Conservation (phyloP, 1,140 invertebrate species). For the Tetragnatha versicolor region DNA sequence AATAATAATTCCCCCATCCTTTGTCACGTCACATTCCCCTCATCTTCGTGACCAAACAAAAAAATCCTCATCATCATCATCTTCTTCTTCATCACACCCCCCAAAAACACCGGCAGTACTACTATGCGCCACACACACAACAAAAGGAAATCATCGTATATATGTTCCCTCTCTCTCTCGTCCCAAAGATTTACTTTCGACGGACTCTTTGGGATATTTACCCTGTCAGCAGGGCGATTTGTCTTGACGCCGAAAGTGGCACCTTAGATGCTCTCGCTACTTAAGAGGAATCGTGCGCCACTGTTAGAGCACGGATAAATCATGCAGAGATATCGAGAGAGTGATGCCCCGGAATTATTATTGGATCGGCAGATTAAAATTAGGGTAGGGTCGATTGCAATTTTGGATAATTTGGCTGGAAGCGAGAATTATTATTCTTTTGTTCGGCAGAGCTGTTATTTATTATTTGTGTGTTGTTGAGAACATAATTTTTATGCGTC, state of each 20-base stretch:
- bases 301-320: constrained; percentile 11
- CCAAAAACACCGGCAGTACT: background rate
- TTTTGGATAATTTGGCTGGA: constrained; percentile 26
- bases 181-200: background rate
- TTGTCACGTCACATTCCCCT: no score
- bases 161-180: no score
- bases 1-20: no score
- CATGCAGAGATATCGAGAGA: background rate
- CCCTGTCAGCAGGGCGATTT: constrained; percentile 27
- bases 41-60: no score
- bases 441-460: background rate
- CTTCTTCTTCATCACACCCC: background rate
- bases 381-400: background rate
- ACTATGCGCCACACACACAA: no score
- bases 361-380: constrained; percentile 16
- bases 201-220: background rate
- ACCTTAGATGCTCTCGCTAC: background rate
- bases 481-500: no score
- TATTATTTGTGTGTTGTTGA: background rate
- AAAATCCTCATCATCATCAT: no score
- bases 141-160: no score
- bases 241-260: constrained; percentile 29
- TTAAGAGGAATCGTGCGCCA: background rate
- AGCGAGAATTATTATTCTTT: background rate
- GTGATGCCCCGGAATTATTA: constrained; percentile 16